Evolutionary conservation across 2,797 vertebrate species (phyloP).

Genomic region (Rhinella marina): DNA sequence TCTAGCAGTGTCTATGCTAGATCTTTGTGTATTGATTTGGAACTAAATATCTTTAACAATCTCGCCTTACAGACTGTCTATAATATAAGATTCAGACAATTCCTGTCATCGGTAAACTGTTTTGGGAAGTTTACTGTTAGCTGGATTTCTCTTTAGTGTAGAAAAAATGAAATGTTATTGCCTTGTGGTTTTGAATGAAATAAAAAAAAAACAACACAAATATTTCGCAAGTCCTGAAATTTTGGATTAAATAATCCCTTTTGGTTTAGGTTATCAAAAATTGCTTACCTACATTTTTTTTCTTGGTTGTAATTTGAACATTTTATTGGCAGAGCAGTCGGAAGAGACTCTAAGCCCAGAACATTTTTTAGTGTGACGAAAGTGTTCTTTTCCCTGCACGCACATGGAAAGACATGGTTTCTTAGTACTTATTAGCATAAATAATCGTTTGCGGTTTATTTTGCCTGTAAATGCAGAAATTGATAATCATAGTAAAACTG

Average conservation of each 20-base stretch:
- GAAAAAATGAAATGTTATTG: neutral
- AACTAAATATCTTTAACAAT: no score
- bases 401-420: conserved; percentile 47
- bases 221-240: conserved; percentile 37
- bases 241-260: conserved; percentile 13
- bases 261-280: conserved; percentile 47
- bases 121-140: neutral
- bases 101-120: neutral
- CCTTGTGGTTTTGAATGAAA: conserved; percentile 25
- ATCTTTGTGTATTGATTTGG: no score
- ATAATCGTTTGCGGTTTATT: conserved; percentile 51
- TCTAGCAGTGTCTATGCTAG: no score
- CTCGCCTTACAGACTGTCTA: no score
- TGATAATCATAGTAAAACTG: conserved; percentile 33
- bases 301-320: conserved; percentile 49
- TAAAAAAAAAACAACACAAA: conserved; percentile 35
- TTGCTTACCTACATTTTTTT: conserved; percentile 32
- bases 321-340: conserved; percentile 31
- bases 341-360: conserved; percentile 39
- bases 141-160: neutral
- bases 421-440: conserved; percentile 38
- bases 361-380: conserved; percentile 41
- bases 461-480: conserved; percentile 51
- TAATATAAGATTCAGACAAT: neutral
- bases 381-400: conserved; percentile 44